phyloP scores from a whole-genome alignment of 2,888 invertebrate genomes.

The Himalopsyche japonica region DNA sequence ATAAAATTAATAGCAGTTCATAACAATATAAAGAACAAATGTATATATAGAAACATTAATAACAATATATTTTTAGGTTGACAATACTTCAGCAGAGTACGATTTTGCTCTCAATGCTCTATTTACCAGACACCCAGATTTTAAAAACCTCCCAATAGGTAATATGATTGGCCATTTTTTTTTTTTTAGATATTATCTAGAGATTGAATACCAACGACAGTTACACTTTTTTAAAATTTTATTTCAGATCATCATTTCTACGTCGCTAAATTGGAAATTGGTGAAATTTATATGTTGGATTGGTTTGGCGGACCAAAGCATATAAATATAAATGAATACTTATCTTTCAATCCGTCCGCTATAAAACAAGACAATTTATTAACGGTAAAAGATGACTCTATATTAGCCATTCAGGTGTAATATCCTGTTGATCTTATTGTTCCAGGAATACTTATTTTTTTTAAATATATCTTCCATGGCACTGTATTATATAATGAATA shows the following conservation, averaged over 20 bases:
- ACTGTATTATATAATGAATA: too few species aligned
- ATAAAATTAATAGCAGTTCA: too few species aligned
- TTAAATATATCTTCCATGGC: too few species aligned
- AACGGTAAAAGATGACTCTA: not conserved
- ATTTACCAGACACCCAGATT: constrained; percentile 71
- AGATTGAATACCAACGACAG: not conserved
- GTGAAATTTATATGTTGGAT: constrained; percentile 75
- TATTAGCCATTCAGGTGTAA: not conserved
- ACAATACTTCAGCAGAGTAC: constrained; percentile 60
- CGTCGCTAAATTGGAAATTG: constrained; percentile 75
- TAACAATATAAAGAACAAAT: too few species aligned
- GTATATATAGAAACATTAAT: too few species aligned
- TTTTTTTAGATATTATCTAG: too few species aligned
- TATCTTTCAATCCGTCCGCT: constrained; percentile 8
- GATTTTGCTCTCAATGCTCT: constrained; percentile 64
- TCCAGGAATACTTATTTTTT: too few species aligned
- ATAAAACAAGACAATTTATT: not conserved
- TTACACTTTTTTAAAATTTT: not conserved
- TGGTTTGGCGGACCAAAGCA: constrained; percentile 80
- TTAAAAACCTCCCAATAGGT: constrained; percentile 70
- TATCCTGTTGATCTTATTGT: too few species aligned
- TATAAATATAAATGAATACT: constrained; percentile 67
- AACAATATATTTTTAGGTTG: constrained; percentile 52
- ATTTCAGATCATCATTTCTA: constrained; percentile 76
- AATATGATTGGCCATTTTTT: constrained; percentile 35